Conservation (phyloP, 2,888 invertebrate species). For the Labia minor region DNA sequence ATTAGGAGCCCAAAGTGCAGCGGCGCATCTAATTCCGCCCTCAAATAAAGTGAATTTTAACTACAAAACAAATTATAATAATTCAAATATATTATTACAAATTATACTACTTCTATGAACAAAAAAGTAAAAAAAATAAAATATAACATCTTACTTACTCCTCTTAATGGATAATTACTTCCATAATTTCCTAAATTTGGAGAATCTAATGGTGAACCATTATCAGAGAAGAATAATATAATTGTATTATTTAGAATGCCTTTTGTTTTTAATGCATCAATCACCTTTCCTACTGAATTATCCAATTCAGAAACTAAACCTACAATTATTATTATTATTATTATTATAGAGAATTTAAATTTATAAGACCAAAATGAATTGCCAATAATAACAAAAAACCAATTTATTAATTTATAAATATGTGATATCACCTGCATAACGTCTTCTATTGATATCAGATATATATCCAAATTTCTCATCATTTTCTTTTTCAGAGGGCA, state of each 20-base stretch:
- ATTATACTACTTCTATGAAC: too few species aligned
- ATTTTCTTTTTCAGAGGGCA: slow-evolving; percentile 41
- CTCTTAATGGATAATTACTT: slow-evolving; percentile 42
- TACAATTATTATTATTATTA: too few species aligned
- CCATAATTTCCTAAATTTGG: slow-evolving; percentile 34
- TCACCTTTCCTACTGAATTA: slow-evolving; percentile 40
- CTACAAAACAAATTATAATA: slow-evolving; percentile 33
- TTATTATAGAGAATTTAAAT: not conserved
- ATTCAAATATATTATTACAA: not conserved
- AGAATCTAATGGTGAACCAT: slow-evolving; percentile 35
- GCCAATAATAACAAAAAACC: too few species aligned
- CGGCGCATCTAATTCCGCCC: slow-evolving; percentile 68
- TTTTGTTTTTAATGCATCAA: slow-evolving; percentile 35
- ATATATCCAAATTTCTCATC: slow-evolving; percentile 59
- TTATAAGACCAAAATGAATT: not conserved
- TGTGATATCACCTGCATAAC: slow-evolving; percentile 54
- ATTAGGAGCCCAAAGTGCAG: slow-evolving; percentile 62
- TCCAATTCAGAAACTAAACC: slow-evolving; percentile 45
- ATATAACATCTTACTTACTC: too few species aligned
- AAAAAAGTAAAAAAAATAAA: not conserved
- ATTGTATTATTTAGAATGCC: slow-evolving; percentile 41
- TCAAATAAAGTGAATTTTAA: slow-evolving; percentile 74
- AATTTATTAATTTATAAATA: too few species aligned
- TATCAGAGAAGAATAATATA: slow-evolving; percentile 44
- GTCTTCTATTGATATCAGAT: slow-evolving; percentile 51